Conservation (phyloP, 2,888 invertebrate species). For the Torymus aiolomorphi region DNA sequence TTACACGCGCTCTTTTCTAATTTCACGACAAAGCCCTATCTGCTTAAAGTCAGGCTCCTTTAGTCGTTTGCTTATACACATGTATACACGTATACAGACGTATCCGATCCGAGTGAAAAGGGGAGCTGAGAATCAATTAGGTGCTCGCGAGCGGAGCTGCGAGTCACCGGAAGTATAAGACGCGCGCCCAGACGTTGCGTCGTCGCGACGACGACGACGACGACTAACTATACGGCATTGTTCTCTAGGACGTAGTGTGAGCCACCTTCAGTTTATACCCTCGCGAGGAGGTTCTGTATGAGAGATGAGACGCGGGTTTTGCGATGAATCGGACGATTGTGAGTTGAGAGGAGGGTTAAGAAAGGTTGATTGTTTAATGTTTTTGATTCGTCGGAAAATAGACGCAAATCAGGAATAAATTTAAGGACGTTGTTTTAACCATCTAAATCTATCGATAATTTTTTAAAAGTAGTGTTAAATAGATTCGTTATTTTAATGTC, state of each 20-base stretch:
- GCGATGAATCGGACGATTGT: too few relatives aligned
- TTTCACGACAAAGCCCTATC: not conserved
- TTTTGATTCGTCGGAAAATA: too few relatives aligned
- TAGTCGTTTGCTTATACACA: not conserved
- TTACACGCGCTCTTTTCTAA: too few relatives aligned
- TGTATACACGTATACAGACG: not conserved
- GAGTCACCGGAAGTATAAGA: slow-evolving; percentile 31
- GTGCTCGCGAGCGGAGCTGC: not conserved
- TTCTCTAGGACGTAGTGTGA: slow-evolving; percentile 20
- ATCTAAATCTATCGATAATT: too few relatives aligned
- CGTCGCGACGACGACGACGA: not conserved
- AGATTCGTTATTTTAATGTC: too few relatives aligned
- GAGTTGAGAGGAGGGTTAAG: too few relatives aligned
- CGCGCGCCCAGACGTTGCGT: slow-evolving; percentile 17
- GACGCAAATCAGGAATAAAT: too few relatives aligned
- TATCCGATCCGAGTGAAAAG: slow-evolving; percentile 19
- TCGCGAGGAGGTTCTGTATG: too few relatives aligned
- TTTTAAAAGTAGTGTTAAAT: too few relatives aligned
- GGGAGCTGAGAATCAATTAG: slow-evolving; percentile 41
- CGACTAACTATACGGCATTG: slow-evolving; percentile 18
- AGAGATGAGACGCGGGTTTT: too few relatives aligned
- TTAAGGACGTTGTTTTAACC: too few relatives aligned
- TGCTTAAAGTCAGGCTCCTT: not conserved
- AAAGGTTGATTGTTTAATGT: too few relatives aligned
- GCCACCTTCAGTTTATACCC: not conserved